Evolutionary conservation across 1,140 invertebrate species (phyloP), one percentile per base, ranked within the genome.

Genomic region (Lucilia sericata): DNA sequence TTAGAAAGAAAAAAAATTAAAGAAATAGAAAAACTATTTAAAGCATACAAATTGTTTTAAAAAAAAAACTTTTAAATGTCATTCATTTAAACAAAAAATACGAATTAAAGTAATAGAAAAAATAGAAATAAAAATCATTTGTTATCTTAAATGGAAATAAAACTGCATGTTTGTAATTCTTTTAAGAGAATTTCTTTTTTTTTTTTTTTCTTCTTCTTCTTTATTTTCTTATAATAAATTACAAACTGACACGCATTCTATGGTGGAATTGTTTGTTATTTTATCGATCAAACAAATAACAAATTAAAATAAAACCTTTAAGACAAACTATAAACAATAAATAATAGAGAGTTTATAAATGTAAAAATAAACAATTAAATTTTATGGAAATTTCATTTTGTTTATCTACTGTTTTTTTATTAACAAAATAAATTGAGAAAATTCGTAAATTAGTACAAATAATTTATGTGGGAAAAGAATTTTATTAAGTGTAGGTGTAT

Each of bases 211-310:
- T n/a, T 14, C 9, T 49, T 49, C 49, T 14, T 14, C 13, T 49
- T 12, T 49, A 49, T 49, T 49, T 49, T 49, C 9, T 49, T 49
- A 55, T 55, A 12, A 55, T 55, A 70, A 70, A 70, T 70, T 21
- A 70, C 65, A 70, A 70, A 21, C 65, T 70, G 65, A 70, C 65
- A 70, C 65, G 65, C 65, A 70, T 70, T 55, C 42, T 42, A n/a
- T 55, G 51, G 51, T 55, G 51, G 51, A 14, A 55, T 55, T 21
- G n/a, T 70, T 70, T 70, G 65, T 70, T 70, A 70, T 70, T 60
- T 60, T 70, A 70, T 70, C 65, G 65, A 70, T 70, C 65, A 70
- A 70, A 70, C 65, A 70, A 60, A 60, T 3, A 60, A 60, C n/a
- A 60, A n/a, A 60, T 60, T 60, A 60, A 60, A 60, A 60, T 60